These are phyloP conservation scores for Podarcis muralis DNA, from an alignment of 2,113 vertebrate species.

Conservation along the genomic window DNA sequence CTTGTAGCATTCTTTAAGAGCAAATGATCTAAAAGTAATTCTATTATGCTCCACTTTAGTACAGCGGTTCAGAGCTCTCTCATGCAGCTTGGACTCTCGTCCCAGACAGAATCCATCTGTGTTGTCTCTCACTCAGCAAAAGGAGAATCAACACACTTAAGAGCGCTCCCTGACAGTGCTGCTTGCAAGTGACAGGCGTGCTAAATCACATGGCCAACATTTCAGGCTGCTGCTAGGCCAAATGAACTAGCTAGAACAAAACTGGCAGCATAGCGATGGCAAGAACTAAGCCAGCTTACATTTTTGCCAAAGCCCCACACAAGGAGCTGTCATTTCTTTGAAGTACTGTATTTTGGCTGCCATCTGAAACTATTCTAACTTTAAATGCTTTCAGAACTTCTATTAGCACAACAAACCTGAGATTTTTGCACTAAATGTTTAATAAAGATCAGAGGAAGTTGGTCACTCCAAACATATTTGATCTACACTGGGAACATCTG, in stretches of 20 bases:
- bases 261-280: background rate
- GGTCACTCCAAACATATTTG: background rate
- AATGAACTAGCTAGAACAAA: background rate
- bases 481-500: background rate
- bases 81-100: accelerated
- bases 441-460: background rate
- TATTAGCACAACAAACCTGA: background rate
- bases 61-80: accelerated
- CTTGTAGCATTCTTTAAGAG: conserved; percentile 16
- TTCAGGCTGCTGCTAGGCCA: background rate
- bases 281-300: background rate
- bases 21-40: conserved; percentile 42
- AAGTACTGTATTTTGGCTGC: background rate
- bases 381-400: background rate
- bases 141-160: background rate
- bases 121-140: accelerated
- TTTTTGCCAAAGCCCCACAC: background rate
- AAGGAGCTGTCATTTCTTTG: background rate
- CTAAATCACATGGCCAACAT: background rate
- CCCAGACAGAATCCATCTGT: conserved; percentile 10
- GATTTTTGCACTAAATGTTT: background rate
- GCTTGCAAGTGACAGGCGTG: background rate
- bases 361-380: background rate
- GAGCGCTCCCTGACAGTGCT: background rate
- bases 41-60: accelerated